Percentiles rank a stretch among this genome's conserved stretches.
Conservation (phyloP, 2,888 invertebrate species). For the Crematogaster levior region DNA sequence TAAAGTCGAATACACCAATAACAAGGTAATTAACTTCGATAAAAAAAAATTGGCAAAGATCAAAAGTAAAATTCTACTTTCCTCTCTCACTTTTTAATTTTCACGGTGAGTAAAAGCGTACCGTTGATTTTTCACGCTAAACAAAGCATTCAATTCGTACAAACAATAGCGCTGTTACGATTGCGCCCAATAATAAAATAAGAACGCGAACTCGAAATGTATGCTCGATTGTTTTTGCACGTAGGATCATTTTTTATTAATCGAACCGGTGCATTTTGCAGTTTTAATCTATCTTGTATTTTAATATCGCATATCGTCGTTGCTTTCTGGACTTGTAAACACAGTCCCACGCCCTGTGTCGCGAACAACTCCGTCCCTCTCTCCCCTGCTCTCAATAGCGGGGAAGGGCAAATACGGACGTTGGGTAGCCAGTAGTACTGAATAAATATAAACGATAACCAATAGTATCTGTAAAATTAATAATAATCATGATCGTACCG, state of each 20-base stretch:
- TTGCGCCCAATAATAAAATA: slow-evolving; percentile 33
- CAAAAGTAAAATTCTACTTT: slow-evolving; percentile 32
- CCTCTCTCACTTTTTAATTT: slow-evolving; percentile 44
- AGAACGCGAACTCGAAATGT: slow-evolving; percentile 46
- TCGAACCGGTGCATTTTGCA: slow-evolving; percentile 49
- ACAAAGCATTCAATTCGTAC: slow-evolving; percentile 45
- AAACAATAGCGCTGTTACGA: slow-evolving; percentile 45
- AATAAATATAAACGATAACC: slow-evolving; percentile 78
- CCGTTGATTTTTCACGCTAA: slow-evolving; percentile 44
- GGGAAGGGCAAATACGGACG: slow-evolving; percentile 61
- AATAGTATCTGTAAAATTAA: slow-evolving; percentile 80
- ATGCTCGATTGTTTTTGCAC: slow-evolving; percentile 44
- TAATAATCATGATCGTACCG: slow-evolving; percentile 73
- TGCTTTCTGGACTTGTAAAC: slow-evolving; percentile 77
- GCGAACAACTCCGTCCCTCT: slow-evolving; percentile 56
- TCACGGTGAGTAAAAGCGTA: slow-evolving; percentile 25
- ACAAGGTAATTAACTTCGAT: slow-evolving; percentile 29
- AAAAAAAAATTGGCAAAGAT: slow-evolving; percentile 20
- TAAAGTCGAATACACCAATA: background rate
- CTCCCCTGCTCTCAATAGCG: slow-evolving; percentile 54
- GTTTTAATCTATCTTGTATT: slow-evolving; percentile 76
- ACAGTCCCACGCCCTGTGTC: slow-evolving; percentile 53
- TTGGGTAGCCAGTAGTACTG: slow-evolving; percentile 61
- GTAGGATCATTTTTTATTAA: slow-evolving; percentile 50
- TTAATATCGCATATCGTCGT: slow-evolving; percentile 75